Conservation (phyloP, 2,113 vertebrate species). For the Poeciliopsis occidentalis region DNA sequence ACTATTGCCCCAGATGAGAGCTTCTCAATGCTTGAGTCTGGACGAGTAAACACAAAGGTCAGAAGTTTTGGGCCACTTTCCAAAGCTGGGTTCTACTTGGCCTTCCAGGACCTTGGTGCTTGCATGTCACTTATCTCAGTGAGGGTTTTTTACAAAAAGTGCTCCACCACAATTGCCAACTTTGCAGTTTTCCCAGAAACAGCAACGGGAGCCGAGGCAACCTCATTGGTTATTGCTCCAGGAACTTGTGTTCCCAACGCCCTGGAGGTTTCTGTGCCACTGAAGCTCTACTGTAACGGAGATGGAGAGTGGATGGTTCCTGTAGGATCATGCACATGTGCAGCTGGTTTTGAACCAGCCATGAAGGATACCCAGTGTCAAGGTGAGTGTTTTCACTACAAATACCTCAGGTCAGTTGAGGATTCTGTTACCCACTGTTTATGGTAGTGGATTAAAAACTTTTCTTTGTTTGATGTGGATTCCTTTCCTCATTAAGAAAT, state of each 20-base stretch:
- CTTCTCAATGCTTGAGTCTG: constrained; percentile 93
- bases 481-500: not conserved
- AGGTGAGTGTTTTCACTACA: constrained; percentile 78
- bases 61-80: constrained; percentile 97
- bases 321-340: constrained; percentile 93
- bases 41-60: constrained; percentile 94
- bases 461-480: constrained; percentile 11
- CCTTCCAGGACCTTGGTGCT: constrained; percentile 96
- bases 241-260: constrained; percentile 94
- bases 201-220: constrained; percentile 93
- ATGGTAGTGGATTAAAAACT: not conserved
- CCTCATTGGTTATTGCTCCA: constrained; percentile 94
- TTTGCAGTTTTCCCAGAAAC: constrained; percentile 98
- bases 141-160: constrained; percentile 97
- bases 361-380: constrained; percentile 94
- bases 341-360: constrained; percentile 88
- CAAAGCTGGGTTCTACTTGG: constrained; percentile 96
- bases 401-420: not conserved
- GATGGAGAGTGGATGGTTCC: constrained; percentile 99
- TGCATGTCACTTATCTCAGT: constrained; percentile 99
- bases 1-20: constrained; percentile 96
- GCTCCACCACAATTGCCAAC: constrained; percentile 93
- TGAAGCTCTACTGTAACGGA: constrained; percentile 97
- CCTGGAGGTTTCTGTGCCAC: constrained; percentile 92
- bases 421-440: constrained; percentile 13